phyloP scores from a whole-genome alignment of 2,113 vertebrate genomes.

The Callorhinus ursinus region DNA sequence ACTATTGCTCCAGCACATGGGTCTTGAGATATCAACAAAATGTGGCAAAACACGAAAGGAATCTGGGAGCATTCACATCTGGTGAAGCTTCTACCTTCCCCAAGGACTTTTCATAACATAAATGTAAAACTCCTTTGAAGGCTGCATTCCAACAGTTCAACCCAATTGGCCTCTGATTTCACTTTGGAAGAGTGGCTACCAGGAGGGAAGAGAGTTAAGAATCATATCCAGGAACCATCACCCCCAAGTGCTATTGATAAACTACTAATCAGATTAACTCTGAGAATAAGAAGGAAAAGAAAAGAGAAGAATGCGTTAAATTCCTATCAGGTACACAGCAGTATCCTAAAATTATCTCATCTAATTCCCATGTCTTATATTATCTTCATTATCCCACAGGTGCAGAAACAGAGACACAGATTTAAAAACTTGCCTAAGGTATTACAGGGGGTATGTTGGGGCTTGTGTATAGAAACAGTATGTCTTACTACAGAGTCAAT shows the following conservation, averaged over 20 bases:
- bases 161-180: not conserved
- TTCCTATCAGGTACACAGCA: not conserved
- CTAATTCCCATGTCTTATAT: not conserved
- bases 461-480: not conserved
- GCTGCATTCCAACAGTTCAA: not conserved
- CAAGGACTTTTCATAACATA: not conserved
- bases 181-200: not conserved
- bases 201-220: not conserved
- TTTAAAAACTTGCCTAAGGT: not conserved
- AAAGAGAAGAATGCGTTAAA: slow-evolving; percentile 34
- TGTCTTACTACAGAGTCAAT: not conserved
- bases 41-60: not conserved
- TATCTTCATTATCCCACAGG: not conserved
- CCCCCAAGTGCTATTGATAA: not conserved
- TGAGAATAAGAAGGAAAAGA: slow-evolving; percentile 17
- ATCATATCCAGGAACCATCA: slow-evolving; percentile 18
- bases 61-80: not conserved
- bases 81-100: too few relatives aligned
- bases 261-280: not conserved
- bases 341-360: not conserved
- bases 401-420: slow-evolving; percentile 27
- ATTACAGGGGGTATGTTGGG: not conserved
- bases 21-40: not conserved
- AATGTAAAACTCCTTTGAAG: not conserved
- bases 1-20: not conserved